Percentiles rank a stretch among this genome's conserved stretches.
Evolutionary conservation across 2,888 invertebrate species (phyloP).

Genomic region (Hypsopygia costalis): DNA sequence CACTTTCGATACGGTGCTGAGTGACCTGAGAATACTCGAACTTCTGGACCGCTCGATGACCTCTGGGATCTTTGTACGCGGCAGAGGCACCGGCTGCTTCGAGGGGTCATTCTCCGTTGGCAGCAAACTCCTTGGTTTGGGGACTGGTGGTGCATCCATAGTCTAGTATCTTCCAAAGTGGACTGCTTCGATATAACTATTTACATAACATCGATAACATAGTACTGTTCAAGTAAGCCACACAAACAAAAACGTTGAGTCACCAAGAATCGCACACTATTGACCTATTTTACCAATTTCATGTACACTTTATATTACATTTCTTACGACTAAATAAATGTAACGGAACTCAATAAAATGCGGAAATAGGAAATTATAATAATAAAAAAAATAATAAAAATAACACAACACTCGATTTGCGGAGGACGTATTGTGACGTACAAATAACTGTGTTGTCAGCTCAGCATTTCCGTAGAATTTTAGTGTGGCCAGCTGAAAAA

Average conservation of each 20-base stretch:
- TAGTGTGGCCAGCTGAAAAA: no score
- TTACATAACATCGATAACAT: slow-evolving; percentile 35
- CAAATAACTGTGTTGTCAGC: not conserved
- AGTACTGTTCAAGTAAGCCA: slow-evolving; percentile 23
- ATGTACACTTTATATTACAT: not conserved
- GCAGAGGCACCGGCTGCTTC: slow-evolving; percentile 77
- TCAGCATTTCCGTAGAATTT: no score
- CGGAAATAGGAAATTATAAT: no score
- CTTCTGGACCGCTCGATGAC: slow-evolving; percentile 51
- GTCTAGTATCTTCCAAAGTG: slow-evolving; percentile 15
- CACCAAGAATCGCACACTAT: slow-evolving; percentile 6
- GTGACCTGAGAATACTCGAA: slow-evolving; percentile 69
- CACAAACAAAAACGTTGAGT: slow-evolving; percentile 28
- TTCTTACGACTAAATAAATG: no score
- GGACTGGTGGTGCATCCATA: slow-evolving; percentile 69
- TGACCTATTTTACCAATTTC: slow-evolving; percentile 2
- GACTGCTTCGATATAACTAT: slow-evolving; percentile 26
- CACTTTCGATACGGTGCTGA: slow-evolving; percentile 77
- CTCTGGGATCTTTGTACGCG: slow-evolving; percentile 60
- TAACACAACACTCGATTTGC: no score
- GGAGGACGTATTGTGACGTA: not conserved
- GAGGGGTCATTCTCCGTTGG: slow-evolving; percentile 38
- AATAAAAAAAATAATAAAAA: no score
- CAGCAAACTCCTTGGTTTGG: slow-evolving; percentile 57
- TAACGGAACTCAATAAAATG: no score